A percentile compares a stretch with the other conserved stretches of the same genome.
These are phyloP conservation scores for Enteromius paludinosus DNA, from an alignment of 2,797 vertebrate species.

Conservation along the genomic window DNA sequence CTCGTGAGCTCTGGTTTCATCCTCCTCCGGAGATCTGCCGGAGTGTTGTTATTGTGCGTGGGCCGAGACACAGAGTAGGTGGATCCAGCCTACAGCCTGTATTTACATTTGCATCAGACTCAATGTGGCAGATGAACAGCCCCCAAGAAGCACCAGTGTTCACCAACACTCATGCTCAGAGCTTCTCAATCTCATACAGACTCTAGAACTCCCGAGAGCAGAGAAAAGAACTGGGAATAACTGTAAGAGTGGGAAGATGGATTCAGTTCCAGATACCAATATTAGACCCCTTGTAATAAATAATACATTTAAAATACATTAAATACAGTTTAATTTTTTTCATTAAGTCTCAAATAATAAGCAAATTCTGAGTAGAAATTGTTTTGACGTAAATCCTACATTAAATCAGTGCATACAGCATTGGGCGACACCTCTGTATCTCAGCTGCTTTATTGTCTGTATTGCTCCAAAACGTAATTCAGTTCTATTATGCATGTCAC, in stretches of 20 bases:
- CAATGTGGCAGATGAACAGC: constrained; percentile 39
- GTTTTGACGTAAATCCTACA: no score
- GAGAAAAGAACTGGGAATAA: not conserved
- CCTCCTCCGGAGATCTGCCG: not conserved
- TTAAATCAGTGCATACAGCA: no score
- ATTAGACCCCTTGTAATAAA: no score
- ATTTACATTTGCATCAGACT: constrained; percentile 42
- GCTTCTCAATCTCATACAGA: not conserved
- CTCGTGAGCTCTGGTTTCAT: constrained; percentile 17
- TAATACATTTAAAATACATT: no score
- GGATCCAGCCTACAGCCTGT: constrained; percentile 35
- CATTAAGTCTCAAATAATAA: no score
- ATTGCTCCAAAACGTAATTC: no score
- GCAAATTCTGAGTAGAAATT: no score
- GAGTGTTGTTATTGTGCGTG: constrained; percentile 26
- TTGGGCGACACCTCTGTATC: no score
- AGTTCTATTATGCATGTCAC: no score
- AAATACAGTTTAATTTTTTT: no score
- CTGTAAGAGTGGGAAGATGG: not conserved
- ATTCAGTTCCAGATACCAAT: not conserved
- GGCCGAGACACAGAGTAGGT: constrained; percentile 34
- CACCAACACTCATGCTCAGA: not conserved
- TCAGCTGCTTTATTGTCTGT: no score
- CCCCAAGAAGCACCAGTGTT: constrained; percentile 18
- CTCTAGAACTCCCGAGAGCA: not conserved